Evolutionary conservation across 2,113 vertebrate genomes (phyloP), one percentile per base, ranked within the genome.

Genomic region (Trematomus loennbergii): DNA sequence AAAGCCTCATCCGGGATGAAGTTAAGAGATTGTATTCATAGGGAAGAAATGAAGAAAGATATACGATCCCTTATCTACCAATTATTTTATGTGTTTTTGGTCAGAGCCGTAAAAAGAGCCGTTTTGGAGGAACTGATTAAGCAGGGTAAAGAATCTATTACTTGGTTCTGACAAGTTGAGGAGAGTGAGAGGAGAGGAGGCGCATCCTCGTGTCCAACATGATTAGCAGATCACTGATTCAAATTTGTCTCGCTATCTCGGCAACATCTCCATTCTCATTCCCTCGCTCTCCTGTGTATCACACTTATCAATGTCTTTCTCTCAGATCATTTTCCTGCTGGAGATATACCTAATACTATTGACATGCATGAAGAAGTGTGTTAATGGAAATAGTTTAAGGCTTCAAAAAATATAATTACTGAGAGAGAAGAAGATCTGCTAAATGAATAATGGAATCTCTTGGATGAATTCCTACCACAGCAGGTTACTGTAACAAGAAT

Each of bases 151-250:
- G 74, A 87, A 90, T 88, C 64, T 87, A 82, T 89, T 87, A 82
- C 70, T 75, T 79, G 58, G 43, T 82, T 67, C 82, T 78, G 71
- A 80, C 85, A 82, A 82, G 67, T 84, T 57, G 76, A 70, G 77
- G 62, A 77, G 61, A 82, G 66, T 20, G 75, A 81, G 65, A 40
- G 53, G 62, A 58, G 74, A 72, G 78, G 58, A 67, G 63, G 78
- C 5, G 70, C 65, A 78, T 87, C 71, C 78, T 59, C 55, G 58
- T 84, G 80, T 89, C 83, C 79, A 87, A 91, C 64, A 67, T 65
- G 79, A 88, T 90, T 85, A 91, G 72, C 83, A 68, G 57, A 89
- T 85, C 81, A 73, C 80, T 81, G 81, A 92, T 82, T 93, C 75
- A 81, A 86, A 90, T 45, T 40, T 87, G 73, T 91, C 83, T 87